phyloP scores from a whole-genome alignment of 2,888 invertebrate species.

The Biston betularia region DNA sequence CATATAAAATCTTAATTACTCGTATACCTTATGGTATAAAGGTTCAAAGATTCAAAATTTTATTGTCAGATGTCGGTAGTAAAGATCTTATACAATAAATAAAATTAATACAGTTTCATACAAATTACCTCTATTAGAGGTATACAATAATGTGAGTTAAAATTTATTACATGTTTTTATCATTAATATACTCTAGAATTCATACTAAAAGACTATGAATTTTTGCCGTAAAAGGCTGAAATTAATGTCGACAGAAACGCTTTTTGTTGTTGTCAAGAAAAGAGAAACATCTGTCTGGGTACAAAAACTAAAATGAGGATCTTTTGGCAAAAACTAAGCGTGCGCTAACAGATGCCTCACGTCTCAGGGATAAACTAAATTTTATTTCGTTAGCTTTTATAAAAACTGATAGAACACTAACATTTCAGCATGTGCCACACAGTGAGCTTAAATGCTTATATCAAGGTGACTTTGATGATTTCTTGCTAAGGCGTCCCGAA shows the following conservation, averaged over 20 bases:
- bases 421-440: neutral
- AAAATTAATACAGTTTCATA: too few relatives aligned
- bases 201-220: neutral
- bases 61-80: too few relatives aligned
- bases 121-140: too few relatives aligned
- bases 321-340: slow-evolving; percentile 24
- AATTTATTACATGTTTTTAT: too few relatives aligned
- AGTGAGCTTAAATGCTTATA: too few relatives aligned
- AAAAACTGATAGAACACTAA: neutral
- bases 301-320: slow-evolving; percentile 29
- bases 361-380: neutral
- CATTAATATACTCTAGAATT: neutral
- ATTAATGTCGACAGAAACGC: slow-evolving; percentile 13
- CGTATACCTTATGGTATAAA: too few relatives aligned
- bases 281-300: slow-evolving; percentile 20
- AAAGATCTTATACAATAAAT: too few relatives aligned
- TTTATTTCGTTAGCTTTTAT: neutral
- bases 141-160: too few relatives aligned
- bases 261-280: slow-evolving; percentile 30
- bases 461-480: too few relatives aligned
- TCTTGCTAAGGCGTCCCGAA: too few relatives aligned
- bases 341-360: slow-evolving; percentile 8
- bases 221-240: neutral
- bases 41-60: too few relatives aligned
- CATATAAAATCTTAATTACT: too few relatives aligned